Percentiles rank a stretch among this genome's conserved stretches.
phyloP scores from a whole-genome alignment of 2,113 vertebrate species.

The Gracilinanus agilis region DNA sequence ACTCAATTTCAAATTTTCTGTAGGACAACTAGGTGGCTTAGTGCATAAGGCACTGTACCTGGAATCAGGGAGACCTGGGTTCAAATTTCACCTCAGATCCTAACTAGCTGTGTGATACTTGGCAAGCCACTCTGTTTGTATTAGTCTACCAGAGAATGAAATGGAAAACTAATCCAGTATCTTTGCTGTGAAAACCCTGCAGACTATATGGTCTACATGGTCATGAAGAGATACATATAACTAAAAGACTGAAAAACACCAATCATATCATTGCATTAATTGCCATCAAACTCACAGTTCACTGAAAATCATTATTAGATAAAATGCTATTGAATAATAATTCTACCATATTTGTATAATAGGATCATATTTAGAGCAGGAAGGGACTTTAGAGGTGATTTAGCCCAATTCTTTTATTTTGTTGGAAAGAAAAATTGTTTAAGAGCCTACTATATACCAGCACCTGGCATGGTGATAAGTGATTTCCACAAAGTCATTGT shows the following conservation, averaged over 20 bases:
- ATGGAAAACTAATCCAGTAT: background rate
- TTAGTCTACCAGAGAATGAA: background rate
- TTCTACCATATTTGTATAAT: background rate
- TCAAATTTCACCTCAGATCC: background rate
- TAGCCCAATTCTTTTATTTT: background rate
- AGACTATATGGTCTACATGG: background rate
- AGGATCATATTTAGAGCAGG: background rate
- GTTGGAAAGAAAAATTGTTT: background rate
- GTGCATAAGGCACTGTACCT: background rate
- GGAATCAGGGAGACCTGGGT: background rate
- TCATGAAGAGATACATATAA: background rate
- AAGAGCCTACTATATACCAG: background rate
- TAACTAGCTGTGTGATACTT: background rate
- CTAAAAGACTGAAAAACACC: background rate
- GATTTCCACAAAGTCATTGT: background rate
- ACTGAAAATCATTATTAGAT: background rate
- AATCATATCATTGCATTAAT: background rate
- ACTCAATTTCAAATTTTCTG: background rate
- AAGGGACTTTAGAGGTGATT: background rate
- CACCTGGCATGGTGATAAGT: fast-evolving
- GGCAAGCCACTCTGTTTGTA: background rate
- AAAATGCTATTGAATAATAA: background rate
- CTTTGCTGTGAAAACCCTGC: background rate
- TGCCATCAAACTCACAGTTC: background rate
- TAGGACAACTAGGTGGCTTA: background rate